Evolutionary conservation across 1,140 invertebrate species (phyloP), one percentile per base, ranked within the genome.

Genomic region (Lysiphlebus fabarum): DNA sequence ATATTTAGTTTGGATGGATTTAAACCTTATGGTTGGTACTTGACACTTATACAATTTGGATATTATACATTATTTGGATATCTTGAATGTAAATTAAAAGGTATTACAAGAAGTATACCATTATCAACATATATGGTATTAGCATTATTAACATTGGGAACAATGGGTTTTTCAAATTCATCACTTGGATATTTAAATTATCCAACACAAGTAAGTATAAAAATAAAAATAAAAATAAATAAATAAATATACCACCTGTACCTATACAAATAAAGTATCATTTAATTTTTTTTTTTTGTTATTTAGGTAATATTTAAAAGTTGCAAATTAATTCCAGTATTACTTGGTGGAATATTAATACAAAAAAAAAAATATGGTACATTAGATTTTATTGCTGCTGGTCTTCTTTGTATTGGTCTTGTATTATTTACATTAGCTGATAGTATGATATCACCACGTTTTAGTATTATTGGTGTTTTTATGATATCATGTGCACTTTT

Each of bases 121-220:
- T 69, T 94, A 61, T 84, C 79, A 67, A 89, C 85, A 1, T 98
- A 97, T 79, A 76, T 85, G 47, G 68, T 95, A 41, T 76, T 97
- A 50, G 93, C 93, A 43, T 83, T 93, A 37, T 75, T 97, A 33
- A 96, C 95, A 0, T 82, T 98, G 6, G 92, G 92, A 0, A 98
- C 95, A 9, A 98, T 98, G 93, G 93, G 93, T 1, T 85, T 98
- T 66, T 97, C 95, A 4, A 98, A 98, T 80, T 87, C 93, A 9
- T 95, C 94, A 6, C 80, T 98, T n/a, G 93, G 90, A 44, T 96
- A 96, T 77, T 79, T 98, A 0, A 98, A 98, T 77, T 98, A 97
- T 79, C 95, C 96, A 14, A 95, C 92, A 2, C 85, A 86, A 76
- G 74, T 74, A n/a, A 55, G 12, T 14, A 41, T 53, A 17, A 48